Evolutionary conservation across 2,113 vertebrate genomes (phyloP), one percentile per base, ranked within the genome.

Genomic region (Regulus satrapa): DNA sequence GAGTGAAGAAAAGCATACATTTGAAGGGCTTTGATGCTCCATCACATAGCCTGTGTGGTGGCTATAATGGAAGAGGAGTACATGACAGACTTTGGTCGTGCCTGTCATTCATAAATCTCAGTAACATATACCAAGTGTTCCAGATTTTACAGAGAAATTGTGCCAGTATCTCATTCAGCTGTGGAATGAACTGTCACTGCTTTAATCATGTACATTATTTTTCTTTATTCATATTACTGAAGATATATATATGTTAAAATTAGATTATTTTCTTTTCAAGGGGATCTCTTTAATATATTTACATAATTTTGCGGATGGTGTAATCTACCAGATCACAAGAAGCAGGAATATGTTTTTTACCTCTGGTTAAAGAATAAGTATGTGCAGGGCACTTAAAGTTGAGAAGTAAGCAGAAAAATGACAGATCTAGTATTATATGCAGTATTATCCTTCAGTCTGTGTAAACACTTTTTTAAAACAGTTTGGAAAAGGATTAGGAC

Each of bases 21-120:
- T 96, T 87, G 90, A 93, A 93, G 82, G 88, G 61, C 92, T 97
- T 96, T 96, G 95, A 95, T 93, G 95, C 90, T 94, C 85, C 64
- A 59, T 92, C 88, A 83, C 90, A 48, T 77, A 93, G 85, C 79
- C 79, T 48, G 83, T 92, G 93, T 75, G 12, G 56, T 75, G 72
- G 83, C 76, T 95, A 41, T 89, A 94, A 89, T 82, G 85, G 94
- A 96, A 95, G 16, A 87, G 77, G 54, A 95, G 82, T 85, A 94
- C 93, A 85, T 77, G 89, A 95, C 91, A 95, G 83, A 90, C 69
- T 95, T 89, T 92, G 49, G 55, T 96, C 0, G 0, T 75, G 56
- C 49, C 86, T 94, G 86, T 92, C 92, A 88, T 95, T 93, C 75
- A 92, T 80, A 95, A 86, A 93, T 93, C 74, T 87, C 9, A 3